phyloP scores from a whole-genome alignment of 2,113 vertebrate genomes.

The Oceanodroma tethys region DNA sequence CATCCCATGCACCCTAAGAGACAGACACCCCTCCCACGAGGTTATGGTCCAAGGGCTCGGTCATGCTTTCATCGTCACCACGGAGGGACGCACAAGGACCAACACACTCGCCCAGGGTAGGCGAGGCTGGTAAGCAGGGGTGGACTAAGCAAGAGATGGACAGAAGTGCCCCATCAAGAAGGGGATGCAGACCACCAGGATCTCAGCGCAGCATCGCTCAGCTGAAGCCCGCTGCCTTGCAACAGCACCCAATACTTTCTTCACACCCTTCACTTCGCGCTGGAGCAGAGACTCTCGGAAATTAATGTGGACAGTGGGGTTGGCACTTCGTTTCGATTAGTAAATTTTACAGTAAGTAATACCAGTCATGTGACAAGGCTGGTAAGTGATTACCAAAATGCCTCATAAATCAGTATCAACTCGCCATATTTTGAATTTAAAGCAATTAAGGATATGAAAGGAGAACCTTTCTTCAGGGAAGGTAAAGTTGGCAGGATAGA shows the following conservation, averaged over 20 bases:
- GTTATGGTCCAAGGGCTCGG: background rate
- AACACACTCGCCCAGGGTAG: background rate
- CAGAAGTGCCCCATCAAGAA: background rate
- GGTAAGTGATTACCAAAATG: background rate
- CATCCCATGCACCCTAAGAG: background rate
- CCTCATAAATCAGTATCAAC: background rate
- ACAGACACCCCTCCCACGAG: rapidly evolving
- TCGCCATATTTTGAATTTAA: background rate
- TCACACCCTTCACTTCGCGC: rapidly evolving
- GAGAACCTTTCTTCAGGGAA: background rate
- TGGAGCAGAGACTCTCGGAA: background rate
- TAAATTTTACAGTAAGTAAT: background rate
- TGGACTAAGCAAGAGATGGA: background rate
- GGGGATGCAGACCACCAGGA: no score
- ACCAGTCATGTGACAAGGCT: background rate
- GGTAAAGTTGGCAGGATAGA: background rate
- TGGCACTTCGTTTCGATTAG: background rate
- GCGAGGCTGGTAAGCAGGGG: rapidly evolving
- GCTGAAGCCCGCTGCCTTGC: background rate
- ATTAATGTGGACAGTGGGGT: rapidly evolving
- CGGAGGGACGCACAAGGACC: background rate
- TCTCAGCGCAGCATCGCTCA: background rate
- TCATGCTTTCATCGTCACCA: background rate
- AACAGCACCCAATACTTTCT: background rate
- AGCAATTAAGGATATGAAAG: background rate